phyloP scores from a whole-genome alignment of 2,888 invertebrate genomes.

The Pristionchus entomophagus region DNA sequence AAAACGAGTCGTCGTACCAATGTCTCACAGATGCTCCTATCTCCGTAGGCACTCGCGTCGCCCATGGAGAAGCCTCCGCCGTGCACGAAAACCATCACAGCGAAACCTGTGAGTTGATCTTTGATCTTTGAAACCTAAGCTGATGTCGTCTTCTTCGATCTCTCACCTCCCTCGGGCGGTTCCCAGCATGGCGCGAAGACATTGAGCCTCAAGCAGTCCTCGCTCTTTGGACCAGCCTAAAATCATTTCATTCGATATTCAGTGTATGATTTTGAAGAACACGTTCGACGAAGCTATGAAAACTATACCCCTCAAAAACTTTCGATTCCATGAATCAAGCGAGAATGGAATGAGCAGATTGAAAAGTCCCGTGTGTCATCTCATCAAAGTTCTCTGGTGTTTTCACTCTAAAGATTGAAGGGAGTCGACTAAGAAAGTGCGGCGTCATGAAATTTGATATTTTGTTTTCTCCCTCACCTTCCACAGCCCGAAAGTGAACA shows the following conservation, averaged over 20 bases:
- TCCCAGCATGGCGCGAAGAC: slow-evolving; percentile 62
- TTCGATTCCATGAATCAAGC: not conserved
- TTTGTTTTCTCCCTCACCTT: not conserved
- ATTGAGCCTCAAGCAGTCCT: slow-evolving; percentile 63
- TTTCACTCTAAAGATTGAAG: no score
- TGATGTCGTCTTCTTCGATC: not conserved
- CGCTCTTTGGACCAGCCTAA: slow-evolving; percentile 37
- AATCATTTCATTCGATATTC: not conserved
- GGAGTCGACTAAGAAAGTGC: no score
- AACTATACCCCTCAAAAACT: no score
- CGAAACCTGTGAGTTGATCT: slow-evolving; percentile 52
- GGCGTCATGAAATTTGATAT: no score
- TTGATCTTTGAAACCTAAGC: not conserved
- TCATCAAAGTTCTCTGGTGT: not conserved
- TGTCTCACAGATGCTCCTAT: slow-evolving; percentile 58
- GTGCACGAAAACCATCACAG: slow-evolving; percentile 61
- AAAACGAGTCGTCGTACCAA: slow-evolving; percentile 44
- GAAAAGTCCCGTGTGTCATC: not conserved
- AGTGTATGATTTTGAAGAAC: no score
- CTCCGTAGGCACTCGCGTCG: slow-evolving; percentile 59
- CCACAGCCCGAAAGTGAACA: slow-evolving; percentile 10
- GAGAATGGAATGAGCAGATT: slow-evolving; percentile 3
- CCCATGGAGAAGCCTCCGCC: slow-evolving; percentile 62
- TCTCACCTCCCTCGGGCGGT: slow-evolving; percentile 43
- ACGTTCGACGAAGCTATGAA: no score